Conservation (phyloP, 1,140 invertebrate genomes). For the Cyphomyrmex costatus region DNA sequence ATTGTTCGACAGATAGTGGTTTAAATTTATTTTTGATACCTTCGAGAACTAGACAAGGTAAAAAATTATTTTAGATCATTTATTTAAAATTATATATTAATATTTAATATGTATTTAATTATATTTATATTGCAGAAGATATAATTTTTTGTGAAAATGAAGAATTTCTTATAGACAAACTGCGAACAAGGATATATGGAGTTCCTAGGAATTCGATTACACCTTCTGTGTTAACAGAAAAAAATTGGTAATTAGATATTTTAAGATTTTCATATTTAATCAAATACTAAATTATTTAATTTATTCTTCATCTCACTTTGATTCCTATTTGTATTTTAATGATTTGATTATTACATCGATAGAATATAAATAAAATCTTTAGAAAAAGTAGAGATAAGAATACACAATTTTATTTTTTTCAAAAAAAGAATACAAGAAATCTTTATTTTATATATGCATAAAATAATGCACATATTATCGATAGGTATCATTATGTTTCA, state of each 20-base stretch:
- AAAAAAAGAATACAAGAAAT: background rate
- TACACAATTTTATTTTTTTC: background rate
- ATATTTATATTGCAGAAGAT: conserved; percentile 83
- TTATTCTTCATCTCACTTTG: background rate
- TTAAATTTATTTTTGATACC: conserved; percentile 92
- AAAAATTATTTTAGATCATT: conserved; percentile 69
- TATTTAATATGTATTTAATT: background rate
- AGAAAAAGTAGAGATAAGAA: background rate
- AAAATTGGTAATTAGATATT: conserved; percentile 88
- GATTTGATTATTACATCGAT: background rate
- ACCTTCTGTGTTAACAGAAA: conserved; percentile 90
- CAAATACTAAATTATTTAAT: background rate
- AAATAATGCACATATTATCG: conserved; percentile 2
- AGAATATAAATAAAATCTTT: background rate
- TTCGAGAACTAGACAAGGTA: conserved; percentile 88
- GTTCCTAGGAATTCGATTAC: conserved; percentile 90
- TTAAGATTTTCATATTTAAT: background rate
- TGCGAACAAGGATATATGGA: conserved; percentile 91
- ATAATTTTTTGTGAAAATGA: conserved; percentile 90
- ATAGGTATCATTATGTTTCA: conserved; percentile 92
- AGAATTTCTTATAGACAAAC: conserved; percentile 88
- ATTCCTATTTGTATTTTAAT: background rate
- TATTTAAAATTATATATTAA: conserved; percentile 19
- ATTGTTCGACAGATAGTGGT: conserved; percentile 87
- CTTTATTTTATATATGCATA: background rate